These are phyloP conservation scores for Megastigmus dorsalis DNA, from an alignment of 2,888 invertebrate genomes.

Conservation along the genomic window DNA sequence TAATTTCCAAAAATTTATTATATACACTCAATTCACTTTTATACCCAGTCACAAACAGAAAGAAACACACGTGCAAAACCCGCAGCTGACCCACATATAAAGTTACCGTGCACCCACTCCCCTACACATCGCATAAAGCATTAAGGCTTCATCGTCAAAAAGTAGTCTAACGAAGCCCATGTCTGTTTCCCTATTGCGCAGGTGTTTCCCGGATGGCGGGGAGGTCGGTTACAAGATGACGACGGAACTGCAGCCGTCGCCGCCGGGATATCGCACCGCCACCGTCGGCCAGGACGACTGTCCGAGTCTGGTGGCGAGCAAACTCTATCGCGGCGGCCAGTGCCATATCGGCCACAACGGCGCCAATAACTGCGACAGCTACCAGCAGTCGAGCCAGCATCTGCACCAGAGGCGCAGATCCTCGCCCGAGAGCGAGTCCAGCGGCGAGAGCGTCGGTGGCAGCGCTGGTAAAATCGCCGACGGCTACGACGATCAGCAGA, in stretches of 20 bases:
- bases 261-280: constrained; percentile 71
- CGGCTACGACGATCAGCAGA: constrained; percentile 58
- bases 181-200: constrained; percentile 51
- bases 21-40: too few relatives aligned
- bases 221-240: constrained; percentile 73
- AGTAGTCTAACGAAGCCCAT: too few relatives aligned
- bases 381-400: not conserved
- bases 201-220: constrained; percentile 74
- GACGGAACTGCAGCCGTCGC: constrained; percentile 74
- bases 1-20: too few relatives aligned
- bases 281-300: constrained; percentile 71
- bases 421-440: constrained; percentile 23
- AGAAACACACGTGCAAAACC: not conserved
- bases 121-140: too few relatives aligned
- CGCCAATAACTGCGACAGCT: constrained; percentile 44
- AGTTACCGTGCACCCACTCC: not conserved
- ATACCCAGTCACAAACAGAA: too few relatives aligned
- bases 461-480: constrained; percentile 58
- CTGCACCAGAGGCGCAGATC: constrained; percentile 18
- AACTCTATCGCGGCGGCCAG: constrained; percentile 56
- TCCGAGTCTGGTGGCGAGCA: constrained; percentile 63
- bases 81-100: constrained; percentile 28
- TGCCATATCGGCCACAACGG: constrained; percentile 55
- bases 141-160: constrained; percentile 26
- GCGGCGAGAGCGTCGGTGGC: constrained; percentile 56